phyloP scores from a whole-genome alignment of 2,797 vertebrate species.

The Echiichthys vipera region DNA sequence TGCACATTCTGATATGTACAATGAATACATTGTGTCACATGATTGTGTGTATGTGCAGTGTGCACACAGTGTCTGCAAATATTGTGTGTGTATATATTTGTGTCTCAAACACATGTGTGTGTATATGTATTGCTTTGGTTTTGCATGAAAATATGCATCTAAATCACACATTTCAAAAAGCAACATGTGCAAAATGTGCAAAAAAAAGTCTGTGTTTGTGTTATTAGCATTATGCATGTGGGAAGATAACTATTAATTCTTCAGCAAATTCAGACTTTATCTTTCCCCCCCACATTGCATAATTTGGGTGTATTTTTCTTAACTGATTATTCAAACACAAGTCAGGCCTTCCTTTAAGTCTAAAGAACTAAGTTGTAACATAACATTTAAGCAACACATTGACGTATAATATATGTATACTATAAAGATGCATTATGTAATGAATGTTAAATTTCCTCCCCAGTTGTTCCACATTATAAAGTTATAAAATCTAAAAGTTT shows the following conservation, averaged over 20 bases:
- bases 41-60: not conserved
- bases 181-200: not conserved
- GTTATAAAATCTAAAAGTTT: not conserved
- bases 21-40: not conserved
- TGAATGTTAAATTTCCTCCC: not conserved
- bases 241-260: not conserved
- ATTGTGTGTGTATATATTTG: too few species aligned
- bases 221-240: not conserved
- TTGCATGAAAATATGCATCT: not conserved
- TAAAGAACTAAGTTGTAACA: not conserved
- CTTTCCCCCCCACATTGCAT: not conserved
- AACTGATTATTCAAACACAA: not conserved
- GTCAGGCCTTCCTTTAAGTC: not conserved
- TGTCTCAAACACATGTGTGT: too few species aligned
- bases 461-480: not conserved
- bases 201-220: not conserved
- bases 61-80: slow-evolving; percentile 1
- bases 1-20: not conserved
- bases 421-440: too few species aligned
- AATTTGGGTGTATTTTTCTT: not conserved
- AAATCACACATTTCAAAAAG: not conserved
- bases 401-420: too few species aligned
- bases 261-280: not conserved
- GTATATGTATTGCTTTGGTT: too few species aligned
- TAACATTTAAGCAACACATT: not conserved